phyloP scores from a whole-genome alignment of 2,113 vertebrate genomes.

The Hippocampus zosterae region DNA sequence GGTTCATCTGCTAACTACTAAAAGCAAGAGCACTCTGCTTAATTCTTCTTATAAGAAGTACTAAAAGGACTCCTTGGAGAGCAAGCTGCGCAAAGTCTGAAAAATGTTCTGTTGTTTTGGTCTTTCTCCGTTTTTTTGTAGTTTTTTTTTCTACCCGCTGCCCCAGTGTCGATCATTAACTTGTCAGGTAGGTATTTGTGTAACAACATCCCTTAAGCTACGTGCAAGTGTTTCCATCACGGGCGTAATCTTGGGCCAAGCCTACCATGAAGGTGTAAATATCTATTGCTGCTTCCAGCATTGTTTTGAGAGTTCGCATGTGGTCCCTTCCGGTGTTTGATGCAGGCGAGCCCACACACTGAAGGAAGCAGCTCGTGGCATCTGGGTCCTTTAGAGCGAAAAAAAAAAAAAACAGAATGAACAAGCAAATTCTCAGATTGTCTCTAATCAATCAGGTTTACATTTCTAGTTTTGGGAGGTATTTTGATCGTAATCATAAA shows the following conservation, averaged over 20 bases:
- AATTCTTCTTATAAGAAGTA: too few relatives aligned
- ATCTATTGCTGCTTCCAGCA: slow-evolving; percentile 62
- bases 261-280: slow-evolving; percentile 71
- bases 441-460: not conserved
- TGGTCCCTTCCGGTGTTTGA: slow-evolving; percentile 42
- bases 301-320: slow-evolving; percentile 52
- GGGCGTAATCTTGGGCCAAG: not conserved
- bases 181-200: not conserved
- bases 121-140: not conserved
- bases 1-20: too few relatives aligned
- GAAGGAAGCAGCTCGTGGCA: slow-evolving; percentile 52
- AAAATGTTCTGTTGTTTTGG: too few relatives aligned
- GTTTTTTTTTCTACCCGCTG: not conserved
- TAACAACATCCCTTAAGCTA: slow-evolving; percentile 3
- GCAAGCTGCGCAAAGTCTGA: too few relatives aligned
- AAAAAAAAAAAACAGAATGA: not conserved
- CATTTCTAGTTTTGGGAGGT: not conserved
- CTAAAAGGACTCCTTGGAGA: too few relatives aligned
- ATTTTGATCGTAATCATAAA: not conserved
- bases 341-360: slow-evolving; percentile 60
- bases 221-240: not conserved
- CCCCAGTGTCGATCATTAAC: too few relatives aligned
- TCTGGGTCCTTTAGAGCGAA: slow-evolving; percentile 32
- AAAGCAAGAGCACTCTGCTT: too few relatives aligned
- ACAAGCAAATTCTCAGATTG: not conserved